Conservation (phyloP, 1,140 invertebrate species). For the Magallana angulata region DNA sequence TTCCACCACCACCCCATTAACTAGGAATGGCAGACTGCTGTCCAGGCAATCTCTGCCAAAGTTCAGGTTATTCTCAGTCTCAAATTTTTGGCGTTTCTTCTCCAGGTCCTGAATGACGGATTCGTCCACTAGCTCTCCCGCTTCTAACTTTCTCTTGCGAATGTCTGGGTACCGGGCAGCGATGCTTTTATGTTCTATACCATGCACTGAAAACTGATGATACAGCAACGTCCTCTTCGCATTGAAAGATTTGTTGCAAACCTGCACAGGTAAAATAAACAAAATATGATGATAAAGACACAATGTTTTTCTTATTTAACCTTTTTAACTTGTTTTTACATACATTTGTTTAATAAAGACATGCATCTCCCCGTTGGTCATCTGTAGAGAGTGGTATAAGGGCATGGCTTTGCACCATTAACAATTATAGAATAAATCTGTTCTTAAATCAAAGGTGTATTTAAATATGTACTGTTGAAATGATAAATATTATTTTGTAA, state of each 20-base stretch:
- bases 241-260: conserved; percentile 72
- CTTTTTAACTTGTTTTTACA: no score
- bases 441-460: no score
- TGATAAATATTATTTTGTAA: no score
- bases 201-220: conserved; percentile 71
- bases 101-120: conserved; percentile 9
- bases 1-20: conserved; percentile 13
- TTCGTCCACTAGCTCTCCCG: conserved; percentile 28
- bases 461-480: no score
- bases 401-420: background rate
- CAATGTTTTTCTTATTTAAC: no score
- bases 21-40: background rate
- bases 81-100: conserved; percentile 40
- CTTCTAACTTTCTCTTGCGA: conserved; percentile 51
- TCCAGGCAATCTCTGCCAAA: background rate
- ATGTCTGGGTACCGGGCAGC: conserved; percentile 49
- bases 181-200: conserved; percentile 59
- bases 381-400: background rate
- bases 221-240: conserved; percentile 74
- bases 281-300: no score
- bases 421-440: no score
- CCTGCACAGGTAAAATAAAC: conserved; percentile 61
- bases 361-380: background rate
- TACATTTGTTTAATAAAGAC: no score
- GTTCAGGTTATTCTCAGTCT: conserved; percentile 3